Evolutionary conservation across 2,888 invertebrate species (phyloP).

Genomic region (Hetaerina titia): DNA sequence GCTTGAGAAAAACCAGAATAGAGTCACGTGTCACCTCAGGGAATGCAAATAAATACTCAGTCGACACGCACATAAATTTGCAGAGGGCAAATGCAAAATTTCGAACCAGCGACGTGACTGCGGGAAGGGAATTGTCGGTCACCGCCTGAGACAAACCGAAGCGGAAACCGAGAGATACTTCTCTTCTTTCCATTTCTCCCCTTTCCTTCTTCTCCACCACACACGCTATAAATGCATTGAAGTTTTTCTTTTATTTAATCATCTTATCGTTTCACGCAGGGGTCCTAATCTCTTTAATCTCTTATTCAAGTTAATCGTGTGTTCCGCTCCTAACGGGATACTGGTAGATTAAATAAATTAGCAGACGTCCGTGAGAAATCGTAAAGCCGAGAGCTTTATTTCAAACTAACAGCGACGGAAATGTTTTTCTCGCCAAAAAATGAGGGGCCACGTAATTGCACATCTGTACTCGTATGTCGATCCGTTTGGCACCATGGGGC

Average conservation of each 20-base stretch:
- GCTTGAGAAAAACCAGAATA: neutral
- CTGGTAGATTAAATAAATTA: neutral
- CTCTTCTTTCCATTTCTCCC: neutral
- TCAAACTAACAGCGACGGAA: too few species aligned
- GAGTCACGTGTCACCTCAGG: neutral
- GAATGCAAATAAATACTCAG: neutral
- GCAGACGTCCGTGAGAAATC: neutral
- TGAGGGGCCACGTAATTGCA: too few species aligned
- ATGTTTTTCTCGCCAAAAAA: neutral
- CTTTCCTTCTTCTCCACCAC: neutral
- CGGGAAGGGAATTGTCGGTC: neutral
- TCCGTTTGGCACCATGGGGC: too few species aligned
- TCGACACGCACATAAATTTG: neutral
- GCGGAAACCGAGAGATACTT: neutral
- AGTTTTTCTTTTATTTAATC: neutral
- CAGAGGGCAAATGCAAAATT: too few species aligned
- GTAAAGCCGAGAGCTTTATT: neutral
- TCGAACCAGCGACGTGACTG: too few species aligned
- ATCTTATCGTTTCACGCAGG: neutral
- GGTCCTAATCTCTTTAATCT: neutral
- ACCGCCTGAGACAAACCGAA: neutral
- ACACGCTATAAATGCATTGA: neutral
- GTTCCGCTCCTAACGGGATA: neutral
- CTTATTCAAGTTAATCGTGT: neutral
- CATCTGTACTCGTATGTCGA: too few species aligned